These are phyloP conservation scores for Torymus tubicola DNA, from an alignment of 2,888 invertebrate genomes.

Conservation along the genomic window DNA sequence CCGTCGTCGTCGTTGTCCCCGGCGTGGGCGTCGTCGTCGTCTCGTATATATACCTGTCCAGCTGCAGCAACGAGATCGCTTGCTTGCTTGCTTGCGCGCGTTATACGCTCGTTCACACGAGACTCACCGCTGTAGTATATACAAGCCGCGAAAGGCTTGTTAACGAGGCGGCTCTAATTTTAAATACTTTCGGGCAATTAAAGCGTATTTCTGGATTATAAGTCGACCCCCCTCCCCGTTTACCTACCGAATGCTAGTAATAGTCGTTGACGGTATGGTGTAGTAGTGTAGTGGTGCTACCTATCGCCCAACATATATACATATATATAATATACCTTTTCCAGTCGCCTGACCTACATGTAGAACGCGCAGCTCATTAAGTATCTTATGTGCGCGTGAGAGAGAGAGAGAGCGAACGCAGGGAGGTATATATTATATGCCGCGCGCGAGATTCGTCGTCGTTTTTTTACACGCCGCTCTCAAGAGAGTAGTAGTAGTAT, in stretches of 20 bases:
- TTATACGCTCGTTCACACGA: not conserved
- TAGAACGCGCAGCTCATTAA: too few species aligned
- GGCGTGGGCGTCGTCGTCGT: slow-evolving; percentile 7
- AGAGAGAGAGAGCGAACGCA: too few species aligned
- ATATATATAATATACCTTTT: slow-evolving; percentile 1
- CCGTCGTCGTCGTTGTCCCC: not conserved
- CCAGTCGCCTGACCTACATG: slow-evolving; percentile 38
- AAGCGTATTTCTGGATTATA: slow-evolving; percentile 43
- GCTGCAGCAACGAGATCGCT: too few species aligned
- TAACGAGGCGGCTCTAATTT: slow-evolving; percentile 55
- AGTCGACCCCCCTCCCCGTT: too few species aligned
- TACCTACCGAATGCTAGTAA: too few species aligned
- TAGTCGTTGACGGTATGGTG: not conserved
- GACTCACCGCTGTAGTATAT: not conserved
- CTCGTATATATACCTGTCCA: too few species aligned
- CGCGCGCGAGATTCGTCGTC: too few species aligned
- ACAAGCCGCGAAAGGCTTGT: slow-evolving; percentile 50
- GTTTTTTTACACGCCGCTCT: too few species aligned
- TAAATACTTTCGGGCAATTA: slow-evolving; percentile 54
- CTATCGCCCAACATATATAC: slow-evolving; percentile 9
- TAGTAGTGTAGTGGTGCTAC: not conserved
- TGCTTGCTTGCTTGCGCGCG: too few species aligned
- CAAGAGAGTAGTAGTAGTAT: too few species aligned
- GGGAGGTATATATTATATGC: too few species aligned
- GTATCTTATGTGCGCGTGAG: too few species aligned